Percentiles rank a stretch among this genome's conserved stretches.
Conservation (phyloP, 1,140 invertebrate species). For the Halictus rubicundus region DNA sequence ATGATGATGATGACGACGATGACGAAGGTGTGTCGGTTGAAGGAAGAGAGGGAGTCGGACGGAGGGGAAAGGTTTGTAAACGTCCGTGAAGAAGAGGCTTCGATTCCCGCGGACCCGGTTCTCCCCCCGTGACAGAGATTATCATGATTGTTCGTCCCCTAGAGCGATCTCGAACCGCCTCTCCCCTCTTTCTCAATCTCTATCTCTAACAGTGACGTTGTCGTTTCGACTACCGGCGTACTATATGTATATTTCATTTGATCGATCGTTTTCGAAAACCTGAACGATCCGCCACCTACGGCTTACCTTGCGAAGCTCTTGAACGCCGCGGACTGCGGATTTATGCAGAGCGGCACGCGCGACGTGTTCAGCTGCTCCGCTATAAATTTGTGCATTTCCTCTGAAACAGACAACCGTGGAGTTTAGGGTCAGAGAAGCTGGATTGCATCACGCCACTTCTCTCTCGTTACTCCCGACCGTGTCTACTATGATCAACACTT, state of each 20-base stretch:
- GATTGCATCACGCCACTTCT: no score
- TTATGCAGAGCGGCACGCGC: constrained; percentile 98
- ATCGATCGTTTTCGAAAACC: constrained; percentile 30
- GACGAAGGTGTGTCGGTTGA: neutral
- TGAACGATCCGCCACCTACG: constrained; percentile 40
- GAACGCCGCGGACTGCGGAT: constrained; percentile 99
- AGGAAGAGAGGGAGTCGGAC: neutral
- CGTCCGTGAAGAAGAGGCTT: neutral
- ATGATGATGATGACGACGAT: neutral
- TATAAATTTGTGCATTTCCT: constrained; percentile 99
- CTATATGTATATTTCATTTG: no score
- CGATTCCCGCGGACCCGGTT: neutral
- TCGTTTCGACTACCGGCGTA: no score
- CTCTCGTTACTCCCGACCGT: no score
- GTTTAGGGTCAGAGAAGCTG: constrained; percentile 16
- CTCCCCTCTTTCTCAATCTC: neutral
- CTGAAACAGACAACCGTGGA: constrained; percentile 83
- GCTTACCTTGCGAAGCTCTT: constrained; percentile 99
- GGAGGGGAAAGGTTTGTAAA: neutral
- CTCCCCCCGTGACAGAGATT: neutral
- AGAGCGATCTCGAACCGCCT: neutral
- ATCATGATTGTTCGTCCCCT: neutral
- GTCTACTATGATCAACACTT: no score
- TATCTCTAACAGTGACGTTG: neutral
- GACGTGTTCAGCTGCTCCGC: constrained; percentile 96